Base-by-base conservation (phyloP, 2,888 invertebrate species). In the Euphydryas editha region DNA sequence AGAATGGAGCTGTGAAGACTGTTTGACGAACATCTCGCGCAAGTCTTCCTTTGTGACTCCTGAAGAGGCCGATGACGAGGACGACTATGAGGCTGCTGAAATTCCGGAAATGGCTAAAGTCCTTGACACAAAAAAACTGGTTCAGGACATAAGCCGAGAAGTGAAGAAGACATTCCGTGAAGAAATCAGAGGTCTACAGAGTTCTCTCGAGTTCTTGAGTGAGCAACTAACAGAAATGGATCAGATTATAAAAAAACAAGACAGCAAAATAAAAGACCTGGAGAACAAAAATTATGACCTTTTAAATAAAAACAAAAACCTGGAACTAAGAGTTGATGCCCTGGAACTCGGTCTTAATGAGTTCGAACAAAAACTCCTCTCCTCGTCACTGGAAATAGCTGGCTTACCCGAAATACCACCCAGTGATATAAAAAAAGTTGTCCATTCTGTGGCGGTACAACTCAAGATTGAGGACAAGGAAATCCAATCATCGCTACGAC, bases 221-320 rank as follows among this genome's bases (percentile, higher is more conserved):
- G 72, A 71, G 13, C 73, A 73, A 54, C 51, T 73, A 1, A 46
- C 10, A 10, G 2, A 39, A 39, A 64, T 75, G 62, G 71, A 73
- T 15, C 49, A 69, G 10, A 63, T 66, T 10, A 58, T 74, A n/a
- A 67, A 71, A 69, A 64, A 67, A 13, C 73, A 75, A 54, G 71
- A 72, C 10, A 67, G 11, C 13, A 60, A n/a, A 37, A 73, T 72
- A 18, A 70, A 72, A 46, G 67, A 65, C 15, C 47, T 73, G 0
- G 70, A 72, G 30, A 57, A 72, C 42, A 73, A 76, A 73, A 73
- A 76, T 55, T 56, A 68, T 30, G 74, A 73, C n/a, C 55, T 69
- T 15, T 51, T 73, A 72, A 54, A 49, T 18, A 21, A 49, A 13
- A 49, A 49, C 21, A 49, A 49, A 21, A 70, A 75, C 36, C 21